Percentiles rank a stretch among this genome's conserved stretches.
Conservation (phyloP, 2,113 vertebrate genomes). For the Eudyptes chrysolophus region DNA sequence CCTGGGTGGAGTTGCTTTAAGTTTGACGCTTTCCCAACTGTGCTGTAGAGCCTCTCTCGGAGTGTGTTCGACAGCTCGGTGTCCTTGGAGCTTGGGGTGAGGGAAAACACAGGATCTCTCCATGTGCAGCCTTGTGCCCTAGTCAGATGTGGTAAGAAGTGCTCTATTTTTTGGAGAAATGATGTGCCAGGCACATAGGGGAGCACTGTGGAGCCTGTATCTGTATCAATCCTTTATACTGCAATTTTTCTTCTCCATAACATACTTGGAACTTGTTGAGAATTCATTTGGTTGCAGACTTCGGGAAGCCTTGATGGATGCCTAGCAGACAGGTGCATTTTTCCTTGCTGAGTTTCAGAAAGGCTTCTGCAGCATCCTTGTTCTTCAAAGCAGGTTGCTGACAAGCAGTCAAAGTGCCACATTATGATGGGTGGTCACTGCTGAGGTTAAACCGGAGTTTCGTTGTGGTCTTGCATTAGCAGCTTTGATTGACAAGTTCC, state of each 20-base stretch:
- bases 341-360: not conserved
- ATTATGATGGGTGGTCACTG: not conserved
- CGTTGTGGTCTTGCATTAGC: not conserved
- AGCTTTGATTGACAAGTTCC: constrained; percentile 28
- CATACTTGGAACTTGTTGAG: not conserved
- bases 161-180: not conserved
- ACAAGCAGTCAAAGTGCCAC: not conserved
- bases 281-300: not conserved
- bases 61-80: not conserved
- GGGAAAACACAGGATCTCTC: not conserved
- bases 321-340: not conserved
- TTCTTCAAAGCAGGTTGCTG: not conserved
- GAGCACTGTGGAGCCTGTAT: not conserved
- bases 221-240: not conserved
- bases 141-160: not conserved
- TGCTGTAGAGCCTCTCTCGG: not conserved
- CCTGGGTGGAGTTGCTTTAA: not conserved
- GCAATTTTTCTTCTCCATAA: not conserved
- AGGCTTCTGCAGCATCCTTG: not conserved
- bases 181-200: not conserved
- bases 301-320: not conserved
- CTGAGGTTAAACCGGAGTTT: not conserved
- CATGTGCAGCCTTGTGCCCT: not conserved
- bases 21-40: accelerated
- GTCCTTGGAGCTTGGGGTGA: not conserved